Evolutionary conservation across 2,113 vertebrate genomes (phyloP).

Genomic region (Thalassarche chlororhynchos): DNA sequence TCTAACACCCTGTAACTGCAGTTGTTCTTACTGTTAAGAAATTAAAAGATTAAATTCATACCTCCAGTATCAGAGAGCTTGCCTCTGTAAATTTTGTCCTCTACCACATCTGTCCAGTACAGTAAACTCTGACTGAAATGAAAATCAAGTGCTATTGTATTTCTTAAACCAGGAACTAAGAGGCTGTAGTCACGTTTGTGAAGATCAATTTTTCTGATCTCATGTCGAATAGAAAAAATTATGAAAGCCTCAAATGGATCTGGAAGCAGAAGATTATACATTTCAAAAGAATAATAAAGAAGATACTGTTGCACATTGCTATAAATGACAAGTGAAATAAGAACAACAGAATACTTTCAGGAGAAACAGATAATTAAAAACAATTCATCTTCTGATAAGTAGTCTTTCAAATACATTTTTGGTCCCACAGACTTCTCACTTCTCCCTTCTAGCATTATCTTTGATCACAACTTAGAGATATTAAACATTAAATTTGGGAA

Average conservation of each 20-base stretch:
- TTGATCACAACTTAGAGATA: neutral
- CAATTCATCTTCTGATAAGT: neutral
- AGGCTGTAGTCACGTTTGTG: constrained; percentile 97
- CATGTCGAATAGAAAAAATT: constrained; percentile 98
- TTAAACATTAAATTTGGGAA: neutral
- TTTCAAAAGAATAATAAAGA: neutral
- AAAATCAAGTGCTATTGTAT: constrained; percentile 98
- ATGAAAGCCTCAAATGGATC: constrained; percentile 98
- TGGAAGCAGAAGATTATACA: constrained; percentile 69
- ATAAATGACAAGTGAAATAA: neutral
- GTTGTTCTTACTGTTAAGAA: neutral
- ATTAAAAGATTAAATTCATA: constrained; percentile 59
- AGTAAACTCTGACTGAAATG: constrained; percentile 95
- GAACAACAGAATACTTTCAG: neutral
- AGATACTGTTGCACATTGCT: neutral
- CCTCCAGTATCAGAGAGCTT: constrained; percentile 93
- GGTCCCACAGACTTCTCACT: neutral
- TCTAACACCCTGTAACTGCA: neutral
- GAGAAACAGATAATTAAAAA: constrained; percentile 15
- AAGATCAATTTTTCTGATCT: constrained; percentile 97
- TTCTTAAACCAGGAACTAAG: constrained; percentile 93
- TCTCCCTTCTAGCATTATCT: neutral
- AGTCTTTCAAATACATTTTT: neutral
- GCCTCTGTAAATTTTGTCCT: constrained; percentile 98
- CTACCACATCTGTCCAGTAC: constrained; percentile 99